Evolutionary conservation across 1,140 invertebrate genomes (phyloP).

Genomic region (Aphelinus atriplicis): DNA sequence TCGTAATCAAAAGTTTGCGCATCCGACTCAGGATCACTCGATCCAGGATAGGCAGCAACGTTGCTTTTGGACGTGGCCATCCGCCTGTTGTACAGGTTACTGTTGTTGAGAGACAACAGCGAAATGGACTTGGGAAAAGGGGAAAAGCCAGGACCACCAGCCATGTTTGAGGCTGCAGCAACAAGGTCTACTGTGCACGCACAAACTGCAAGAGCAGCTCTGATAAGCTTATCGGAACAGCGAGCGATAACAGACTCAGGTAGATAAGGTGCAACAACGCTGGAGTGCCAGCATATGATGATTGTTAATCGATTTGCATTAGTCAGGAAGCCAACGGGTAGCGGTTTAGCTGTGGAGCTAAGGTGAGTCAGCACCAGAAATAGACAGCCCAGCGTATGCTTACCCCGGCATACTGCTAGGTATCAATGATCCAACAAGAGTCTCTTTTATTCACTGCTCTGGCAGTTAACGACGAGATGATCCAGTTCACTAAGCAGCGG

Average conservation of each 20-base stretch:
- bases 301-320: too few relatives aligned
- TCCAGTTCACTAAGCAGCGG: too few relatives aligned
- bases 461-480: too few relatives aligned
- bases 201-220: not conserved
- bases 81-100: slow-evolving; percentile 44
- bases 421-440: not conserved
- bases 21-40: too few relatives aligned
- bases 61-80: slow-evolving; percentile 39
- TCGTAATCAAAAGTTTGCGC: slow-evolving; percentile 40
- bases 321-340: too few relatives aligned
- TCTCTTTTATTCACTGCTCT: too few relatives aligned
- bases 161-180: slow-evolving; percentile 25
- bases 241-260: not conserved
- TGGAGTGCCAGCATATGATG: too few relatives aligned
- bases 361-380: slow-evolving; percentile 44
- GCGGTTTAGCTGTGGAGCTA: too few relatives aligned
- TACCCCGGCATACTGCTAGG: slow-evolving; percentile 48
- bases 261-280: not conserved
- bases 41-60: slow-evolving; percentile 6
- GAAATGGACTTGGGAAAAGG: slow-evolving; percentile 47
- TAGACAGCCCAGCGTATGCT: slow-evolving; percentile 43
- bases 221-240: slow-evolving; percentile 21
- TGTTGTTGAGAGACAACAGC: slow-evolving; percentile 40
- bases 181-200: not conserved
- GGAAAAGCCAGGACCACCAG: slow-evolving; percentile 30